Conservation (phyloP, 2,797 vertebrate genomes). For the Chrosomus eos region DNA sequence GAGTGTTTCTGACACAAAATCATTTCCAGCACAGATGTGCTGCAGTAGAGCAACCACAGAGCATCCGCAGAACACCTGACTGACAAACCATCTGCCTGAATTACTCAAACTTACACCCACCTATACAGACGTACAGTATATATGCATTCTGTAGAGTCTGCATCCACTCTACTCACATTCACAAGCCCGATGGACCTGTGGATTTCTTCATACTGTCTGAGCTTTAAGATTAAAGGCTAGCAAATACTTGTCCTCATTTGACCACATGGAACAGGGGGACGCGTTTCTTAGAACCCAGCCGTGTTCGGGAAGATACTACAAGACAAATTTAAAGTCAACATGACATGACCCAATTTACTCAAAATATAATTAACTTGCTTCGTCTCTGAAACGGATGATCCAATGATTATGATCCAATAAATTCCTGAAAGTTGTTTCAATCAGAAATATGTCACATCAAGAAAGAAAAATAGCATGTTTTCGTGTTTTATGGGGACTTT, state of each 20-base stretch:
- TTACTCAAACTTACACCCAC: conserved; percentile 6
- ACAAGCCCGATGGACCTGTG: neutral
- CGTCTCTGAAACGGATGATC: too few relatives aligned
- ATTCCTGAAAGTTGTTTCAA: neutral
- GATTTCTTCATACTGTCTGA: neutral
- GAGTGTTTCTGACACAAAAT: neutral
- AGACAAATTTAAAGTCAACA: neutral
- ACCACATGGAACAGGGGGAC: neutral
- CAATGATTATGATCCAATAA: neutral
- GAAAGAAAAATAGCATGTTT: neutral
- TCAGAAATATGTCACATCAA: neutral
- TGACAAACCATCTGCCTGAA: conserved; percentile 29
- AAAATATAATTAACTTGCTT: neutral
- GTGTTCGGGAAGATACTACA: neutral
- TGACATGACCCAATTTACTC: neutral
- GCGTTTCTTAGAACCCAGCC: neutral
- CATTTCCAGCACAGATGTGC: conserved; percentile 11
- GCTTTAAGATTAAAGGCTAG: conserved; percentile 18
- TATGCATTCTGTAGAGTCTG: conserved; percentile 1
- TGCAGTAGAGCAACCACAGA: neutral
- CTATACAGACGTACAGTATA: neutral
- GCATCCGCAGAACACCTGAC: conserved; percentile 19
- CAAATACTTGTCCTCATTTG: conserved; percentile 13
- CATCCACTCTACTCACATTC: neutral
- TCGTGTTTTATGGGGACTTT: too few relatives aligned